Evolutionary conservation across 2,888 invertebrate genomes (phyloP).

Genomic region (Exocentrus adspersus): DNA sequence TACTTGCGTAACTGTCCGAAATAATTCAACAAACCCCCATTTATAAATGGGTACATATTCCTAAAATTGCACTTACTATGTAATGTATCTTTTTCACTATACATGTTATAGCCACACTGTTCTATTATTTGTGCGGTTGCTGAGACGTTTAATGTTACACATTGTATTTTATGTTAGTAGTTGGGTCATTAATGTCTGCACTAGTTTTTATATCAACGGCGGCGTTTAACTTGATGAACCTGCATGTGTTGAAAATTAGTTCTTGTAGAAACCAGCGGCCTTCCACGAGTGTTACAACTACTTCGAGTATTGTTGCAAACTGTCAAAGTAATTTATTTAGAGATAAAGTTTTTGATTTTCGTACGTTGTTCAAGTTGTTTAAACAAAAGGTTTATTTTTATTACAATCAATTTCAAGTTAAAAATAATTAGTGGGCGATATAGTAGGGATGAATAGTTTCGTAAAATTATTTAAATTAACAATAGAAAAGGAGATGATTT

Average conservation of each 20-base stretch:
- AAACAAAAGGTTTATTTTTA: too few species aligned
- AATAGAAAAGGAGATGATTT: too few species aligned
- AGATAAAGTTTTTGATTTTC: too few species aligned
- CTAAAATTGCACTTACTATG: conserved; percentile 2
- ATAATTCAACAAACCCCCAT: neutral
- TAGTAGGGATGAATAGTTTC: too few species aligned
- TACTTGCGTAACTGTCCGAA: neutral
- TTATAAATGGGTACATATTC: neutral
- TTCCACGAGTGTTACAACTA: neutral
- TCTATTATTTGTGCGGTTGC: conserved; percentile 17
- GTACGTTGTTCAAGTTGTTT: too few species aligned
- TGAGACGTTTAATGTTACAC: conserved; percentile 32
- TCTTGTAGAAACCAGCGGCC: neutral
- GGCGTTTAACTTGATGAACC: conserved; percentile 38
- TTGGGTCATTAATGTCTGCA: conserved; percentile 30
- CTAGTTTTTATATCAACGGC: conserved; percentile 32
- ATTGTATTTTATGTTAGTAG: conserved; percentile 35
- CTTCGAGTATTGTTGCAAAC: too few species aligned
- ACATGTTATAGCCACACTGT: conserved; percentile 2
- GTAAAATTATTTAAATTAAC: too few species aligned
- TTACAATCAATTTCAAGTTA: too few species aligned
- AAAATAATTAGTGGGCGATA: too few species aligned
- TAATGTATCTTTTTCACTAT: neutral
- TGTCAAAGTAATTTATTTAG: too few species aligned
- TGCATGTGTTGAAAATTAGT: conserved; percentile 35